Base-by-base conservation (phyloP, 1,140 invertebrate species). In the Lepidurus apus region DNA sequence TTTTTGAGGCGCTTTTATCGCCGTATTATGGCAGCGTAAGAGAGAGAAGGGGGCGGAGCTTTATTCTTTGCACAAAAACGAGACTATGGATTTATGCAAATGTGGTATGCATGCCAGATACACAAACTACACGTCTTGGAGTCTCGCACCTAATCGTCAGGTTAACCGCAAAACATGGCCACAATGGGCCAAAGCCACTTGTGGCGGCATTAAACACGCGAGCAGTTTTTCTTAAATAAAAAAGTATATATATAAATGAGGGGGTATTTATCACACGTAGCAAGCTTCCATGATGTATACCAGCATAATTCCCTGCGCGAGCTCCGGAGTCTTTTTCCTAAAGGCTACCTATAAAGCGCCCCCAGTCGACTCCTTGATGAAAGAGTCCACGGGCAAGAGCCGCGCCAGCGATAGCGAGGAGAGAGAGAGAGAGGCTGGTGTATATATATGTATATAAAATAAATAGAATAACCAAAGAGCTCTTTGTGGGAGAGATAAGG, bases 261-360 rank as follows among this genome's bases (percentile, higher is more conserved):
- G 53, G 53, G 53, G n/a, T 65, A 65, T 65, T 65, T 65, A 65
- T 65, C 53, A 65, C 53, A 65, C 53, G 53, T 65, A 65, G 53
- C 53, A 13, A 65, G 21, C 13, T 65, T 65, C 53, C 17, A 21
- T 65, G 53, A 65, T 65, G 21, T 21, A 65, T 65, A 65, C 53
- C 17, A 65, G 53, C 53, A 65, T 65, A 65, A 65, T 65, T 65
- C 53, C 53, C 53, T 65, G 53, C 17, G 9, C 53, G 21, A 65
- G 53, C 17, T n/a, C 17, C 53, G 5, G 21, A 65, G 53, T 21
- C 17, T 13, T 65, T 65, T 65, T 65, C 53, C 21, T 65, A 65
- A 65, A 65, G 17, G 53, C 53, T 65, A 65, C 53, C 53, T 65
- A 65, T 65, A 65, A 65, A 65, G 53, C 53, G 53, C 53, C 53